A percentile compares a stretch with the other conserved stretches of the same genome.
phyloP scores from a whole-genome alignment of 2,888 invertebrate genomes.

The Tipula vernalis region DNA sequence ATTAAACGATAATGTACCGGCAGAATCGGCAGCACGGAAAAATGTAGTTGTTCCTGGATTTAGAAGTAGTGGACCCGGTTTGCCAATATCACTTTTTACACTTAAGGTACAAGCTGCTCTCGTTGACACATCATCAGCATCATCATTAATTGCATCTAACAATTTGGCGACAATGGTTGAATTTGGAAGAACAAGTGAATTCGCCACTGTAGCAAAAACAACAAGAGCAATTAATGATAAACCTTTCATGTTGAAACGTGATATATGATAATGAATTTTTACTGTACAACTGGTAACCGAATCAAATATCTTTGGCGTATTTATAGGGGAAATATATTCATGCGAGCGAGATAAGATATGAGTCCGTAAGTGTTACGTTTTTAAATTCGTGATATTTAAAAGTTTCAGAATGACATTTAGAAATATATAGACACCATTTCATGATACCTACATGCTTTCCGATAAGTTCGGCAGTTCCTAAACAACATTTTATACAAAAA shows the following conservation, averaged over 20 bases:
- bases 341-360: not conserved
- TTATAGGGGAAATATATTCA: not conserved
- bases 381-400: not conserved
- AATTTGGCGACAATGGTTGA: not conserved
- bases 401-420: not conserved
- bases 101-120: conserved; percentile 7
- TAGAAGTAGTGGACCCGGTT: conserved; percentile 11
- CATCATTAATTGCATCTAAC: not conserved
- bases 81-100: conserved; percentile 11
- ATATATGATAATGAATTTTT: not conserved
- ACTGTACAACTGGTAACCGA: not conserved
- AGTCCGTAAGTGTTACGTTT: not conserved
- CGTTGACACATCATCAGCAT: not conserved
- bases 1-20: conserved; percentile 19
- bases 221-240: not conserved
- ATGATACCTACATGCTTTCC: not conserved
- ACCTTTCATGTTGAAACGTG: not conserved
- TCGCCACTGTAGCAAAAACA: not conserved
- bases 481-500: not conserved
- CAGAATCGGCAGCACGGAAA: conserved; percentile 20
- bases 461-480: not conserved
- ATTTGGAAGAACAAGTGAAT: not conserved
- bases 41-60: conserved; percentile 15
- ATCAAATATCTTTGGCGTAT: not conserved
- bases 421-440: not conserved